Evolutionary conservation across 2,113 vertebrate genomes (phyloP), one percentile per base, ranked within the genome.

Genomic region (Lepidothrix coronata): DNA sequence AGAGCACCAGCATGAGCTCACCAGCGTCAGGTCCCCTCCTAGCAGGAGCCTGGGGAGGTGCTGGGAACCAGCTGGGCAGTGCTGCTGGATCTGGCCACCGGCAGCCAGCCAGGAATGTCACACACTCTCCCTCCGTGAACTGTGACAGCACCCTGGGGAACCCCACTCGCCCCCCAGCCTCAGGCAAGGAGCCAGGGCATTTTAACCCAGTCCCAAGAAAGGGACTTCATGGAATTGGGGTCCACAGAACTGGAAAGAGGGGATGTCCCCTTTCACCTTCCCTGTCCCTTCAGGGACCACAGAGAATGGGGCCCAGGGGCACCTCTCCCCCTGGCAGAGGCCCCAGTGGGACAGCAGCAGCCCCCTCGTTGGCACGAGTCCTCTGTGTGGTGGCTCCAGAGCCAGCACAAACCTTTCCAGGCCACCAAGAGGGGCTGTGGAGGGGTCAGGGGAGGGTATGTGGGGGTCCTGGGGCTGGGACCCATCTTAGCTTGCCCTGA

Each of bases 121-220:
- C 37, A 15, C 21, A 31, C 8, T 44, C 4, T 49, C 30, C 20
- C 46, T 46, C 54, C 1, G 24, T 20, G 30, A 84, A 35, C 35
- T 2, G 1, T 41, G 35, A 51, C 35, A 46, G 85, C 1, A 6
- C 46, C 68, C 35, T 3, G 0, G 51, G 39, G n/a, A 20, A 65
- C 27, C 18, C 23, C 0, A 0, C 28, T 83, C 63, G 39, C 1
- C 3, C 35, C 22, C 19, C 0, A 4, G 31, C 37, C 39, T 49
- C 3, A 13, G 43, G 43, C 31, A 10, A 41, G 33, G 13, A 81
- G 44, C 23, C 63, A 35, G 31, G 37, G 15, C 35, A 39, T 1
- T 3, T 65, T 9, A 68, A 33, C 27, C 33, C 6, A 7, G 63
- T 8, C 6, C 35, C 33, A 13, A 43, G 54, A 68, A 59, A 41